Evolutionary conservation across 2,888 invertebrate species (phyloP).

Genomic region (Spodoptera exigua): DNA sequence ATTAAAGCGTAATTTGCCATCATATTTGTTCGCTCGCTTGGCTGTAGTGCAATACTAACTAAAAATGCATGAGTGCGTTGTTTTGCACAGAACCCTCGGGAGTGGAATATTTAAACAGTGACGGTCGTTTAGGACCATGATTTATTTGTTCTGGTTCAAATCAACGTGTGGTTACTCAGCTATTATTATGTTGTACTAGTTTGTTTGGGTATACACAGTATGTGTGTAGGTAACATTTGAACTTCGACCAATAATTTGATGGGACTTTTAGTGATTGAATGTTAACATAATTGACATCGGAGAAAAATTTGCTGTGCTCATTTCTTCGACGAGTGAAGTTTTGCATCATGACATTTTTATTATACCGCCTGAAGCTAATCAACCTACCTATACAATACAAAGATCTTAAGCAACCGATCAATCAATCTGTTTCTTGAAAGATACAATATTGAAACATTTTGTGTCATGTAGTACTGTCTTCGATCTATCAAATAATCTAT

Average conservation of each 20-base stretch:
- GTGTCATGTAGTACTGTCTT: conserved; percentile 34
- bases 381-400: conserved; percentile 11
- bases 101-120: conserved; percentile 55
- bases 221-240: conserved; percentile 17
- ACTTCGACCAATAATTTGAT: too few relatives aligned
- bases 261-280: too few relatives aligned
- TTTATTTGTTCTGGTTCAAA: conserved; percentile 54
- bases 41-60: conserved; percentile 35
- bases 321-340: too few relatives aligned
- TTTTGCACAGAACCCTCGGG: conserved; percentile 42
- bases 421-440: conserved; percentile 53
- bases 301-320: neutral
- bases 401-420: conserved; percentile 35
- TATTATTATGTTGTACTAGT: conserved; percentile 20
- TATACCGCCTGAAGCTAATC: too few relatives aligned
- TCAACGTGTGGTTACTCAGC: conserved; percentile 35
- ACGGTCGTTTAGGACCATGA: conserved; percentile 48
- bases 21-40: conserved; percentile 33
- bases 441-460: conserved; percentile 33
- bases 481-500: conserved; percentile 66
- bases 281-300: too few relatives aligned
- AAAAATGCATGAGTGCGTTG: conserved; percentile 60
- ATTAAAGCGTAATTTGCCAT: conserved; percentile 26
- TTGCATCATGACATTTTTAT: too few relatives aligned
- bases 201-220: conserved; percentile 16